These are phyloP conservation scores for human (Homo sapiens) DNA, from an alignment of 2,113 vertebrate genomes.

Conservation along the genomic window DNA sequence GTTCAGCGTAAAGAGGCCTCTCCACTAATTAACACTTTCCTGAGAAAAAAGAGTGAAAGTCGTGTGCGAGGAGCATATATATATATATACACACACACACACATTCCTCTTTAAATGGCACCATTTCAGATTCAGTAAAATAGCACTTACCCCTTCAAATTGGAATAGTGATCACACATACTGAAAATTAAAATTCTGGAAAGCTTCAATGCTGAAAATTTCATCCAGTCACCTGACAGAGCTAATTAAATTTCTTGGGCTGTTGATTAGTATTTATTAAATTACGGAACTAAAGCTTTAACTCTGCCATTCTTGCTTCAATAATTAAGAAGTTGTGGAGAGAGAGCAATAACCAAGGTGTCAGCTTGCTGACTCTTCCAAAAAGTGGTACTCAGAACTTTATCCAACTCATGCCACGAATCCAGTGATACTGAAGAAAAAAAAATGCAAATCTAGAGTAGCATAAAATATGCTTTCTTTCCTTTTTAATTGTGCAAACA, in stretches of 20 bases:
- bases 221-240: conserved; percentile 61
- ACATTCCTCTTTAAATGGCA: background rate
- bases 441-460: background rate
- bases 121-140: conserved; percentile 12
- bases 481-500: background rate
- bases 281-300: background rate
- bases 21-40: conserved; percentile 42
- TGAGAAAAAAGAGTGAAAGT: background rate
- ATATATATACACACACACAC: fast-evolving
- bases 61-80: background rate
- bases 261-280: conserved; percentile 22
- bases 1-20: conserved; percentile 41
- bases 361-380: background rate
- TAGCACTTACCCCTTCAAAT: background rate
- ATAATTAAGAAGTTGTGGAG: background rate
- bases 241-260: conserved; percentile 11
- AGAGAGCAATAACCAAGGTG: background rate
- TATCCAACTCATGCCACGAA: background rate
- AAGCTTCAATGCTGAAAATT: conserved; percentile 43
- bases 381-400: background rate
- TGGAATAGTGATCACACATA: background rate
- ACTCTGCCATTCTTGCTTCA: background rate
- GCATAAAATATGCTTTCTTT: background rate
- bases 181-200: conserved; percentile 50
- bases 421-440: background rate